Evolutionary conservation across 2,888 invertebrate genomes (phyloP), one percentile per base, ranked within the genome.

Genomic region (Eristalis tenax): DNA sequence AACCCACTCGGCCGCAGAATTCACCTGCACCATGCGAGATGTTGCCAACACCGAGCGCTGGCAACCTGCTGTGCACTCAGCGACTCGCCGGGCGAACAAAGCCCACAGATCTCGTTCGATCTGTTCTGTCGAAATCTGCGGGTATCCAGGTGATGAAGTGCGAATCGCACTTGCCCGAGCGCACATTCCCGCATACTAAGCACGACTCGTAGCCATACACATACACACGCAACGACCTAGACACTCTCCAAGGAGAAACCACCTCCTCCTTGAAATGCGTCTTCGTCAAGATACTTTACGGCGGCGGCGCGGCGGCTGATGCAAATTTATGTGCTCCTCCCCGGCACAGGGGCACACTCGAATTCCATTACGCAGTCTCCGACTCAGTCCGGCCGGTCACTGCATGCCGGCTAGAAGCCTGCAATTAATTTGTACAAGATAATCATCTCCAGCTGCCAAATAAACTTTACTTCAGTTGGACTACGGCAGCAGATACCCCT

Each of bases 371-470:
- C 66, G 59, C 59, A 6, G 59, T 3, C 26, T 10, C 26, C 26
- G 59, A 13, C 4, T 15, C 59, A 10, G 18, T 0, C 0, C 56
- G 18, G 5, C 28, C 28, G 28, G 4, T 28, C 28, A 28, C 28
- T 22, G 56, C 56, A 56, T 56, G 22, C 59, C 3, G 18, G 40
- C 57, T 56, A 80, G 84, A 57, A 76, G 74, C 76, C 32, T 79
- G 92, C 92, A 92, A 92, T 92, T 92, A 92, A 92, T 92, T 92
- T 92, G 92, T 92, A 91, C 91, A 90, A 91, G 92, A 92, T 92
- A 92, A 92, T 91, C 92, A 92, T 92, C 92, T 92, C 91, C 90
- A 91, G 92, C 90, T 92, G 92, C 92, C 92, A 92, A 92, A 92
- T 92, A 92, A 92, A 92, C 92, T 91, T 92, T 74, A 89, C 90